These are phyloP conservation scores for Halcyon badia DNA, from an alignment of 2,797 vertebrate genomes.

Conservation along the genomic window DNA sequence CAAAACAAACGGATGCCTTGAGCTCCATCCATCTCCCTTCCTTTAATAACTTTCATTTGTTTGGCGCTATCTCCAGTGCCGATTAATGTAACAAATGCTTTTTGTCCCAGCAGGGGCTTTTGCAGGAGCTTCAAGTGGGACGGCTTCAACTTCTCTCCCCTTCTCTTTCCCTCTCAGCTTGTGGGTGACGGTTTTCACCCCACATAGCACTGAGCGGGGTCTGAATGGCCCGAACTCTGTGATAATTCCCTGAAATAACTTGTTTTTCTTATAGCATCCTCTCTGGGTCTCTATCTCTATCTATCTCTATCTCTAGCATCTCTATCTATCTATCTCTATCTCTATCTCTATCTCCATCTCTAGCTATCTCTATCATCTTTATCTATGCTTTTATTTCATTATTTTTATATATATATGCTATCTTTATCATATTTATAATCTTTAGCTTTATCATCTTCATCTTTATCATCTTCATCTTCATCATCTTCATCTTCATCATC, in stretches of 20 bases:
- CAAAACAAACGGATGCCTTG: constrained; percentile 69
- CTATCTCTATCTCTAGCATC: too few species aligned
- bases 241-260: neutral
- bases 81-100: constrained; percentile 69
- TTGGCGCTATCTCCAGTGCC: constrained; percentile 36
- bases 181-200: neutral
- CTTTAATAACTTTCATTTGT: constrained; percentile 79
- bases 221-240: neutral
- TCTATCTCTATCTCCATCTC: neutral
- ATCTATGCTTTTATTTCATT: neutral
- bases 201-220: fast-evolving
- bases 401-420: neutral
- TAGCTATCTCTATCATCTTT: too few species aligned
- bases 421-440: neutral
- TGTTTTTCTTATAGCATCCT: neutral
- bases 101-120: constrained; percentile 30
- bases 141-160: neutral
- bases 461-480: too few species aligned
- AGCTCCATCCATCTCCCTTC: constrained; percentile 66
- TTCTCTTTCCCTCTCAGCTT: neutral
- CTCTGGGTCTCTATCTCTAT: neutral
- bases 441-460: neutral
- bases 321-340: neutral
- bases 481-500: too few species aligned
- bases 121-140: neutral